phyloP scores from a whole-genome alignment of 2,888 invertebrate genomes.

The Tanytarsus gracilentus region DNA sequence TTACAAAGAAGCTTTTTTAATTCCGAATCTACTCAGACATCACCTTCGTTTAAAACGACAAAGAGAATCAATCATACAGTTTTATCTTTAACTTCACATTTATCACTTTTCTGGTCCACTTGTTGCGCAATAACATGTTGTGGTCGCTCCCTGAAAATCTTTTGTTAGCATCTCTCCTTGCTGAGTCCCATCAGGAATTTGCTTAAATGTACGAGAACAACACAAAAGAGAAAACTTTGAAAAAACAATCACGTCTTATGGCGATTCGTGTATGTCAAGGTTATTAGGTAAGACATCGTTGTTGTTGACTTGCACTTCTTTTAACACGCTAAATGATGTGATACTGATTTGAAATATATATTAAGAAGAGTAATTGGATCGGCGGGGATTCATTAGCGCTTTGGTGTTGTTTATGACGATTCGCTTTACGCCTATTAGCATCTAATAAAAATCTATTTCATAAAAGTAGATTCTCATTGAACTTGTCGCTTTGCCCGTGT shows the following conservation, averaged over 20 bases:
- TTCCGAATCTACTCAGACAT: too few relatives aligned
- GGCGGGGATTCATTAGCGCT: neutral
- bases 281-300: neutral
- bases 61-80: neutral
- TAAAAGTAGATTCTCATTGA: neutral
- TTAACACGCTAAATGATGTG: too few relatives aligned
- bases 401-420: neutral
- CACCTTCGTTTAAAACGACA: neutral
- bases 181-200: neutral
- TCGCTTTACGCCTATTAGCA: neutral
- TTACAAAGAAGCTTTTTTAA: too few relatives aligned
- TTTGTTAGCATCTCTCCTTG: neutral
- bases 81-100: neutral
- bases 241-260: constrained; percentile 1
- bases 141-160: neutral
- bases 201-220: too few relatives aligned
- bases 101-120: neutral
- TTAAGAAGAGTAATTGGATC: neutral
- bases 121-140: neutral
- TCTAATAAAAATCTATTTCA: neutral
- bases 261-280: neutral
- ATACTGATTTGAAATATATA: neutral
- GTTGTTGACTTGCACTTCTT: neutral
- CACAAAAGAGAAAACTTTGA: neutral
- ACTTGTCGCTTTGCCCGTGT: neutral